These are phyloP conservation scores for Chlorodrepanis virens DNA, from an alignment of 2,113 vertebrate species.

Conservation along the genomic window DNA sequence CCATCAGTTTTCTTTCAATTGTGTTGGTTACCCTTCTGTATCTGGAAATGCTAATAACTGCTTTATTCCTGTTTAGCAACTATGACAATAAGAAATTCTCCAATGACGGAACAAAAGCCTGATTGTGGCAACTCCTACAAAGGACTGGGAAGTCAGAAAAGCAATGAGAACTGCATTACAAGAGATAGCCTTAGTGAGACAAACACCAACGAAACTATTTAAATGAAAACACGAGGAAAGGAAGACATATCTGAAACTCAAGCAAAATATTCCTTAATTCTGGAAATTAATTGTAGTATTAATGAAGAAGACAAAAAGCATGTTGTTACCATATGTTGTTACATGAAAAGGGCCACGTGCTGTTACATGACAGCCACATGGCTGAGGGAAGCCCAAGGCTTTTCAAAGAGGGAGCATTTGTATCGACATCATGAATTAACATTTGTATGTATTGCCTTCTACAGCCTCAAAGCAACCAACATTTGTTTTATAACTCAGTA, in stretches of 20 bases:
- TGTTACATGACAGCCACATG: neutral
- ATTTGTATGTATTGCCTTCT: neutral
- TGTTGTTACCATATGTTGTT: neutral
- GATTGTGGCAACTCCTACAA: neutral
- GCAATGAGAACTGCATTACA: neutral
- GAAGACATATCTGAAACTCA: neutral
- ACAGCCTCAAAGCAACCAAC: neutral
- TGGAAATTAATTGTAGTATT: neutral
- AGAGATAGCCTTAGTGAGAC: neutral
- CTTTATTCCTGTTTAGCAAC: neutral
- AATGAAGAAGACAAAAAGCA: neutral
- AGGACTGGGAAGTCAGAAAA: neutral
- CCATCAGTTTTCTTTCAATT: neutral
- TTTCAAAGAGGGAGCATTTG: neutral
- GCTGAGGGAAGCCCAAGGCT: neutral
- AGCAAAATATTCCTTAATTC: neutral
- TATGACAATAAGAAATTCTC: neutral
- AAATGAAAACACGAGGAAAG: neutral
- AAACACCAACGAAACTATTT: neutral
- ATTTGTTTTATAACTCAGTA: neutral
- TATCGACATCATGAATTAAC: neutral
- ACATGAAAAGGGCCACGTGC: neutral
- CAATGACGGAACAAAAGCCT: neutral
- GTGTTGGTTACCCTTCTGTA: neutral
- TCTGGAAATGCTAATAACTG: neutral